Evolutionary conservation across 1,140 invertebrate species (phyloP), one percentile per base, ranked within the genome.

Genomic region (Geopemphigus sp.): DNA sequence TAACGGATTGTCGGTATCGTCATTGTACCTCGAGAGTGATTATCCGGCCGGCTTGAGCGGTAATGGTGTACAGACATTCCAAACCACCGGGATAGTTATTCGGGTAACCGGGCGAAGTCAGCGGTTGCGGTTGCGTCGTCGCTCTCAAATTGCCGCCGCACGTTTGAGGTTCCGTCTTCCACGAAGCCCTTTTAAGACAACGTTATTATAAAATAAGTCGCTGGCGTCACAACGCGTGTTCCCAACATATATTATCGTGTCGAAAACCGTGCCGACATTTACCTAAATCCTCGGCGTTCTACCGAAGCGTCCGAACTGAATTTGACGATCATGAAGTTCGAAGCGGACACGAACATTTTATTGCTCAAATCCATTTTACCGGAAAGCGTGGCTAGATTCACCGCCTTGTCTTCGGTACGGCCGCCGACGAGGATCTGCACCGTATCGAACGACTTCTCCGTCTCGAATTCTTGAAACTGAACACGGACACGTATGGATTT

Each of bases 281-380:
- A 90, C 89, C 89, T 84, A 86, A 98, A 98, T 74, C 96, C 96
- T 87, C 95, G 94, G 82, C 93, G 92, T 87, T 98, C 96, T 32
- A 97, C 95, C 4, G 94, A 93, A 15, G 92, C 92, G 85, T 98
- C 97, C 0, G 95, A 94, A 82, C 93, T 94, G 87, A 98, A 98
- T 86, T 97, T 97, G 81, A 99, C 91, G 80, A 98, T 96, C 95
- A 99, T 98, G 83, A 98, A 97, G 85, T 98, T 98, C 19, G 95
- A 96, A 22, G 95, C 96, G 0, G 96, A 97, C 6, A 95, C 94
- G 85, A 94, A 97, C 5, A 94, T 89, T 84, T 92, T 92, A 81
- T 90, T 92, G 59, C 92, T 90, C 72, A 95, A 84, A 84, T 95
- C 92, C 85, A 93, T 90, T 86, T 93, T 92, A 80, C 96, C 96